Evolutionary conservation across 2,888 invertebrate species (phyloP).

Genomic region (Zhengitettix transpicula): DNA sequence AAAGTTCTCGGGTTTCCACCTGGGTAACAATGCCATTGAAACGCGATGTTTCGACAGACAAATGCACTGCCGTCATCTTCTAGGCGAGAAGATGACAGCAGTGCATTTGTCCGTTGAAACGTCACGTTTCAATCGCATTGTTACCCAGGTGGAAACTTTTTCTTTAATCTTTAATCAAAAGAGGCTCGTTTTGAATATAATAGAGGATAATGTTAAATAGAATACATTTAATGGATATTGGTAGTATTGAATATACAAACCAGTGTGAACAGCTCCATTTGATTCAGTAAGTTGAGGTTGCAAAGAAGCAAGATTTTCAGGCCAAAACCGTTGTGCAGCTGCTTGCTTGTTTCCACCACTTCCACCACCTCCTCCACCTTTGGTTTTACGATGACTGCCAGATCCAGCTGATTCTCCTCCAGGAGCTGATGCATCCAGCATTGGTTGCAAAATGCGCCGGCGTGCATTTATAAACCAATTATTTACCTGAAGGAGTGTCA

Average conservation of each 20-base stretch:
- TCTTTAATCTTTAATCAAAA: too few relatives aligned
- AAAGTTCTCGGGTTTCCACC: too few relatives aligned
- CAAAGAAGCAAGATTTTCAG: conserved; percentile 43
- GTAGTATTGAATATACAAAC: background rate
- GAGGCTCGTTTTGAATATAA: too few relatives aligned
- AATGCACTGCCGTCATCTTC: too few relatives aligned
- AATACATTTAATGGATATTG: too few relatives aligned
- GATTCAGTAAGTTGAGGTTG: conserved; percentile 32
- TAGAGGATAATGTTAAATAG: too few relatives aligned
- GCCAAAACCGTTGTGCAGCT: conserved; percentile 56
- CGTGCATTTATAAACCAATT: conserved; percentile 92
- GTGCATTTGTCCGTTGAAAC: too few relatives aligned
- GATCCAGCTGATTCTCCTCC: conserved; percentile 12
- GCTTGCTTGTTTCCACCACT: conserved; percentile 29
- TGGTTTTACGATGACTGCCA: conserved; percentile 27
- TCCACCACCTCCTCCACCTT: conserved; percentile 16
- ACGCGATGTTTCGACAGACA: too few relatives aligned
- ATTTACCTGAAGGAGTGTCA: conserved; percentile 77
- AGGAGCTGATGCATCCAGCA: conserved; percentile 59
- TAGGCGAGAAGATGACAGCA: too few relatives aligned
- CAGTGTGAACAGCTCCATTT: conserved; percentile 8
- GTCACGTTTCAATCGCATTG: too few relatives aligned
- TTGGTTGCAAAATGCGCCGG: conserved; percentile 77
- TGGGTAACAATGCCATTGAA: too few relatives aligned
- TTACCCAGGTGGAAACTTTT: too few relatives aligned